Percentiles rank a stretch among this genome's conserved stretches.
These are phyloP conservation scores for Halcyon badia DNA, from an alignment of 2,797 vertebrate genomes.

Conservation along the genomic window DNA sequence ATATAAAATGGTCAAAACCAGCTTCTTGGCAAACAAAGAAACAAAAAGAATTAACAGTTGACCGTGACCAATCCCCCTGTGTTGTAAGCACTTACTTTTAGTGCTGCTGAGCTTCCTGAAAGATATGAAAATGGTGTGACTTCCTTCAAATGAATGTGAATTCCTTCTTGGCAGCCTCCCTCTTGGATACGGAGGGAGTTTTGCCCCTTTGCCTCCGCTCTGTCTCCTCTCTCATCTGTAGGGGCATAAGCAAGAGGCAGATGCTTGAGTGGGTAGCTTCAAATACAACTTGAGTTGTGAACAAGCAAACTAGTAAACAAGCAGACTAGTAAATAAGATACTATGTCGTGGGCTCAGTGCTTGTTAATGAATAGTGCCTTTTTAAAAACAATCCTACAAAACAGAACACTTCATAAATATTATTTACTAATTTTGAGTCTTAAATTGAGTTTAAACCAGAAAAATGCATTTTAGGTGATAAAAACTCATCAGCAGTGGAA, in stretches of 20 bases:
- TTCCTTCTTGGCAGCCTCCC: neutral
- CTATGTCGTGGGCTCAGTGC: neutral
- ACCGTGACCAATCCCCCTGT: neutral
- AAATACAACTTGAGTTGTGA: neutral
- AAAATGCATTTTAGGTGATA: neutral
- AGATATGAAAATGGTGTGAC: neutral
- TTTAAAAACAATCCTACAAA: neutral
- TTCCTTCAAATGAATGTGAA: neutral
- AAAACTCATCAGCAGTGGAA: neutral
- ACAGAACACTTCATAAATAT: neutral
- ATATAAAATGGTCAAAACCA: neutral
- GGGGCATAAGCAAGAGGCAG: neutral
- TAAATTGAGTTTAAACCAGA: neutral
- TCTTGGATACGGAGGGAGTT: neutral
- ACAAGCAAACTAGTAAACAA: neutral
- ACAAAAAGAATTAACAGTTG: neutral
- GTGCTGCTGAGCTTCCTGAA: neutral
- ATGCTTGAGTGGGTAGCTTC: neutral
- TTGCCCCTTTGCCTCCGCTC: neutral
- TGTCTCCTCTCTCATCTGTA: neutral
- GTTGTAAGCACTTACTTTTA: neutral
- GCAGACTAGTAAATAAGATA: neutral
- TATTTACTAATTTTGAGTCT: neutral
- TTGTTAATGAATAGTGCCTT: neutral
- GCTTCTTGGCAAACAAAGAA: neutral